Conservation (phyloP, 2,888 invertebrate species). For the Hyalella azteca region DNA sequence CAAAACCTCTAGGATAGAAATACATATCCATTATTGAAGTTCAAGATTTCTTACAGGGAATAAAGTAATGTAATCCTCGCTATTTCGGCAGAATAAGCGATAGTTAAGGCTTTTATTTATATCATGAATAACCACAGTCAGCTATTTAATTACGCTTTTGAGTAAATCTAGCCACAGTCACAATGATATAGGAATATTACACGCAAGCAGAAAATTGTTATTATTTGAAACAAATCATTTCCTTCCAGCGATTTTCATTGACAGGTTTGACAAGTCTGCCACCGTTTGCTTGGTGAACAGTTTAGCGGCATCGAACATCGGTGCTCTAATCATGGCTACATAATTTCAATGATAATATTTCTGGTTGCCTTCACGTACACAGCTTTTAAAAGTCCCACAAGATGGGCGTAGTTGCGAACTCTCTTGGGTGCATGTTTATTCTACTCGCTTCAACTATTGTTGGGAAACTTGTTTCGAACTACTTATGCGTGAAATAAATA, state of each 20-base stretch:
- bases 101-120: neutral
- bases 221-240: neutral
- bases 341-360: neutral
- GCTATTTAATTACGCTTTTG: neutral
- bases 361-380: neutral
- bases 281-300: neutral
- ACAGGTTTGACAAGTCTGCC: neutral
- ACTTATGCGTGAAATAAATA: neutral
- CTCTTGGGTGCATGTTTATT: neutral
- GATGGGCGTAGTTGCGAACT: neutral
- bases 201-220: neutral
- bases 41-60: too few species aligned
- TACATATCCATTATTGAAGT: too few species aligned
- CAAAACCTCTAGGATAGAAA: too few species aligned
- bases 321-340: constrained; percentile 3
- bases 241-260: neutral
- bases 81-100: neutral
- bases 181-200: neutral
- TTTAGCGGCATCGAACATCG: neutral
- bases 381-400: neutral
- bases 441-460: neutral
- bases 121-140: neutral
- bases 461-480: neutral
- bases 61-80: too few species aligned
- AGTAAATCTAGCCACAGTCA: neutral